Evolutionary conservation across 2,113 vertebrate species (phyloP).

Genomic region (Coracopsis vasa): DNA sequence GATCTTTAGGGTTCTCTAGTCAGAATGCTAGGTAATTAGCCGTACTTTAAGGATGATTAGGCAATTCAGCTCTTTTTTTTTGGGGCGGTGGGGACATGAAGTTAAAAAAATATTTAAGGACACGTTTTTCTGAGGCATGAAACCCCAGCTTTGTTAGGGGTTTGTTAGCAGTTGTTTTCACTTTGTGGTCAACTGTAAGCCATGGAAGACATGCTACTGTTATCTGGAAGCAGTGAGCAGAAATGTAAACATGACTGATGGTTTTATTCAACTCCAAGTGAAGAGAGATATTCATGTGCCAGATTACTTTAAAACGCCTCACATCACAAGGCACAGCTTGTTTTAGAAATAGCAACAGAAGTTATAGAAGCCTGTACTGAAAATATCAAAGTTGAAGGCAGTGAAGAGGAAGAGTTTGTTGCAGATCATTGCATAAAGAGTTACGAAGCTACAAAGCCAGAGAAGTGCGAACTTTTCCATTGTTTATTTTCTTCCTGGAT

Average conservation of each 20-base stretch:
- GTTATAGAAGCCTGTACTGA: not conserved
- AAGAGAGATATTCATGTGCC: not conserved
- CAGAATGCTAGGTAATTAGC: not conserved
- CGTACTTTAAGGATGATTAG: not conserved
- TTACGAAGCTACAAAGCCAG: not conserved
- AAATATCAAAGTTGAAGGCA: constrained; percentile 19
- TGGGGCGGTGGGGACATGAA: no score
- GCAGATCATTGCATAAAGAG: not conserved
- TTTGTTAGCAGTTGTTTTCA: not conserved
- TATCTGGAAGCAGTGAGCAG: not conserved
- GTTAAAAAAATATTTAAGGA: not conserved
- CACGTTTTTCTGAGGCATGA: not conserved
- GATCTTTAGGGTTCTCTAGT: not conserved
- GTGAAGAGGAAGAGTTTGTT: not conserved
- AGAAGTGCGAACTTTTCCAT: not conserved
- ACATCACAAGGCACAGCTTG: not conserved
- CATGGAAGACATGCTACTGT: not conserved
- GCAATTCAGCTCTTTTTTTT: not conserved
- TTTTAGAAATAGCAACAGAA: constrained; percentile 38
- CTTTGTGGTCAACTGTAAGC: not conserved
- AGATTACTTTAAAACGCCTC: not conserved
- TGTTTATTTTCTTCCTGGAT: not conserved
- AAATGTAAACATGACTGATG: not conserved
- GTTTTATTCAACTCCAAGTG: constrained; percentile 10
- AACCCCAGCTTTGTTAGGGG: not conserved